phyloP scores from a whole-genome alignment of 2,113 vertebrate species.

The Melanotaenia duboulayi region DNA sequence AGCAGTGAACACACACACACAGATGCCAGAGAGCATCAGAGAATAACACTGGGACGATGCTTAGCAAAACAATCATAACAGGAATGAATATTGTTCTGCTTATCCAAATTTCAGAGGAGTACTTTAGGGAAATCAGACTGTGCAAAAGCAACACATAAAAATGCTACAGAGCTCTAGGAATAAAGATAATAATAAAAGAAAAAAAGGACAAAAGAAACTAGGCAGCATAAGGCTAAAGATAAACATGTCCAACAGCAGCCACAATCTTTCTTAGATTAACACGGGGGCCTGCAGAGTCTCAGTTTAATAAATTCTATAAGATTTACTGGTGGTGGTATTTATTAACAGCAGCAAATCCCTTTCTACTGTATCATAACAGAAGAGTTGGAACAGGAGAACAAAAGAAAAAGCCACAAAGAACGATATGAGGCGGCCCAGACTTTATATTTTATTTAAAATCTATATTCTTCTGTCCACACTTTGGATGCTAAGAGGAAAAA shows the following conservation, averaged over 20 bases:
- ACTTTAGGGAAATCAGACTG: neutral
- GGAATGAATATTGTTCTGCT: neutral
- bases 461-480: neutral
- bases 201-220: neutral
- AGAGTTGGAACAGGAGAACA: neutral
- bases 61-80: neutral
- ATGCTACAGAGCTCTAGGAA: neutral
- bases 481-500: neutral
- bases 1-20: neutral
- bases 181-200: too few relatives aligned
- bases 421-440: neutral
- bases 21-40: neutral
- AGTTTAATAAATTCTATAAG: neutral
- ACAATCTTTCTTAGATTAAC: neutral
- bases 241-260: neutral
- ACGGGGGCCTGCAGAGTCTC: neutral
- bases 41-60: neutral
- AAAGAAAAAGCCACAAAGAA: neutral
- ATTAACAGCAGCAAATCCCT: constrained; percentile 5
- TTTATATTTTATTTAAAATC: neutral
- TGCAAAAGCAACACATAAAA: neutral
- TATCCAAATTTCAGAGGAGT: neutral
- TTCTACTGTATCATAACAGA: neutral
- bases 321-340: constrained; percentile 2
- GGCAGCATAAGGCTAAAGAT: neutral